Evolutionary conservation across 2,888 invertebrate species (phyloP).

Genomic region (Biston stratarius): DNA sequence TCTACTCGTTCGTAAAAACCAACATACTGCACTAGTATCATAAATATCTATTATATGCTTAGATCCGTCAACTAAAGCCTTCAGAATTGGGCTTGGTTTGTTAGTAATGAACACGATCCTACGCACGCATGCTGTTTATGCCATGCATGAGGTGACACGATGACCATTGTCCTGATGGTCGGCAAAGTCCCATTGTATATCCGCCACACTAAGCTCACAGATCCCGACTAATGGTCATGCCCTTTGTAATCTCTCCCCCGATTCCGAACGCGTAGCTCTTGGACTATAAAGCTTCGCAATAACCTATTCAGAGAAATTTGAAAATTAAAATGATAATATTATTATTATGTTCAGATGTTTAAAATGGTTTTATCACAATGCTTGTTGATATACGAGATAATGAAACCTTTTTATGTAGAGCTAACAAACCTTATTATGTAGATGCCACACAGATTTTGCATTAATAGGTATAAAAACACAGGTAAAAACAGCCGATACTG

Average conservation of each 20-base stretch:
- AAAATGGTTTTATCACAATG: background rate
- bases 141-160: slow-evolving; percentile 23
- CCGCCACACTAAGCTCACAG: slow-evolving; percentile 39
- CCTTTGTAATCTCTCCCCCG: slow-evolving; percentile 38
- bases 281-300: slow-evolving; percentile 11
- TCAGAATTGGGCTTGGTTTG: background rate
- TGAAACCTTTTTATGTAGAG: background rate
- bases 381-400: background rate
- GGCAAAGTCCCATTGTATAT: slow-evolving; percentile 39
- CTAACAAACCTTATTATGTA: background rate
- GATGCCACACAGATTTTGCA: too few species aligned
- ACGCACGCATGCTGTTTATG: slow-evolving; percentile 13
- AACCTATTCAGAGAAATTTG: slow-evolving; percentile 9
- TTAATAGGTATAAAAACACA: too few species aligned
- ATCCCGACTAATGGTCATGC: slow-evolving; percentile 45
- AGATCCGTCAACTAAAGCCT: background rate
- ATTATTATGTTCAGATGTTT: background rate
- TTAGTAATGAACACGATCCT: slow-evolving; percentile 14
- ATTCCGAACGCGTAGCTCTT: slow-evolving; percentile 18
- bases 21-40: too few species aligned
- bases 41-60: too few species aligned
- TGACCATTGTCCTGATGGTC: slow-evolving; percentile 35
- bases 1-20: too few species aligned
- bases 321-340: slow-evolving; percentile 6
- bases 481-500: too few species aligned